Percentiles rank a stretch among this genome's conserved stretches.
Conservation (phyloP, 2,888 invertebrate genomes). For the Oscheius sp. region DNA sequence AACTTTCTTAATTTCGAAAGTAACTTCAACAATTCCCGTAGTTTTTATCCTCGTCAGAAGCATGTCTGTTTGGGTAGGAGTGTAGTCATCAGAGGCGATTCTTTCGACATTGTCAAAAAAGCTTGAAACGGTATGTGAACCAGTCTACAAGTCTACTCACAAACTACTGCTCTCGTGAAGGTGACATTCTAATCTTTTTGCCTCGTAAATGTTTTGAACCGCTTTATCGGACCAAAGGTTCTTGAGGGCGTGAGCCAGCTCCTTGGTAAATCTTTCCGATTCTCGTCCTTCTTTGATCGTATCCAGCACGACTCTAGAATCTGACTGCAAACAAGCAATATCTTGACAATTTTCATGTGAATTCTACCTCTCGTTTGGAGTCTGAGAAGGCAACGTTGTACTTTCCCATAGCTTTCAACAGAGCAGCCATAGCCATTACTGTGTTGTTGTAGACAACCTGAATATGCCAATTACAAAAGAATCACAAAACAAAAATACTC, state of each 20-base stretch:
- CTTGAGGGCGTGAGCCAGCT: slow-evolving; percentile 62
- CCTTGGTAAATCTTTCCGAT: slow-evolving; percentile 56
- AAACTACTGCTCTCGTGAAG: slow-evolving; percentile 67
- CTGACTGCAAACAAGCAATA: slow-evolving; percentile 50
- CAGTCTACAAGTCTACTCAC: slow-evolving; percentile 39
- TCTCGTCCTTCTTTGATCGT: slow-evolving; percentile 59
- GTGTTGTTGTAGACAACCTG: slow-evolving; percentile 67
- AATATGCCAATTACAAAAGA: background rate
- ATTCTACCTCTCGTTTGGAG: slow-evolving; percentile 53
- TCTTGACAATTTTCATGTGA: background rate
- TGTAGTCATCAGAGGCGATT: slow-evolving; percentile 59
- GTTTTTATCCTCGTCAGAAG: slow-evolving; percentile 68
- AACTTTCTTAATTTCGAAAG: slow-evolving; percentile 57
- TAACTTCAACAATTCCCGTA: slow-evolving; percentile 61
- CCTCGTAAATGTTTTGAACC: slow-evolving; percentile 48
- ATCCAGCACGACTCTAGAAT: slow-evolving; percentile 61
- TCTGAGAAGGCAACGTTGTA: slow-evolving; percentile 58
- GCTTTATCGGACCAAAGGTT: slow-evolving; percentile 53
- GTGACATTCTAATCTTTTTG: slow-evolving; percentile 58
- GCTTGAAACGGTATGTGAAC: slow-evolving; percentile 47
- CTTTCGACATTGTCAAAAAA: slow-evolving; percentile 68
- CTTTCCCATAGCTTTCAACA: slow-evolving; percentile 63
- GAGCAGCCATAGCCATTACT: slow-evolving; percentile 65
- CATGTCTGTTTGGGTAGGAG: slow-evolving; percentile 65
- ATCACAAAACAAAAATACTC: slow-evolving; percentile 2